Evolutionary conservation across 2,113 vertebrate species (phyloP).

Genomic region (Tachysurus vachellii): DNA sequence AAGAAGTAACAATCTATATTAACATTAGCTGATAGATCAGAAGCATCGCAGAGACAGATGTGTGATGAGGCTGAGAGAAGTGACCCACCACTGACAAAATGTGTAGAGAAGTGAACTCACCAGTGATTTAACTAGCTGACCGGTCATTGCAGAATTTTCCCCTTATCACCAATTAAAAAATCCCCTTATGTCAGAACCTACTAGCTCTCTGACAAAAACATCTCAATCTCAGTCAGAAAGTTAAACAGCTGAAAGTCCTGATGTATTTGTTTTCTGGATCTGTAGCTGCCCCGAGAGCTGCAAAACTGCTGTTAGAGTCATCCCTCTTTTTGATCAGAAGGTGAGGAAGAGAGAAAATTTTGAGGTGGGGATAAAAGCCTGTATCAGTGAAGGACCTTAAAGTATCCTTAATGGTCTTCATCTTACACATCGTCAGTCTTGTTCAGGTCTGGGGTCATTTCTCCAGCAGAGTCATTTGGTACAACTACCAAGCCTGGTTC

Average conservation of each 20-base stretch:
- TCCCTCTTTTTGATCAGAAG: constrained; percentile 25
- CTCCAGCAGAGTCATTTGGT: constrained; percentile 6
- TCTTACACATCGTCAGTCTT: not conserved
- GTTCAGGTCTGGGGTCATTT: constrained; percentile 6
- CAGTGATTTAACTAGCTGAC: not conserved
- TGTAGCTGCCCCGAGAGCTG: not conserved
- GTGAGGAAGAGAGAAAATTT: constrained; percentile 17
- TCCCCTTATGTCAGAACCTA: not conserved
- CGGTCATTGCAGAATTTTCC: not conserved
- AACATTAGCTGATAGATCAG: not conserved
- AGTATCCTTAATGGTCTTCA: constrained; percentile 12
- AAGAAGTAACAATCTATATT: not conserved
- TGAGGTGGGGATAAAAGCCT: constrained; percentile 27
- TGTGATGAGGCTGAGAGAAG: not conserved
- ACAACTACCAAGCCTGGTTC: not conserved
- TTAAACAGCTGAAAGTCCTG: not conserved
- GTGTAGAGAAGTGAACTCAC: not conserved
- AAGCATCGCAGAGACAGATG: not conserved
- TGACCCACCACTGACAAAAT: not conserved
- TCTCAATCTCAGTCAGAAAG: not conserved
- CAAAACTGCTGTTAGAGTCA: not conserved
- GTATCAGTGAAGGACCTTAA: constrained; percentile 17
- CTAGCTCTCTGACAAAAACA: not conserved
- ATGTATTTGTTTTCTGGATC: not conserved
- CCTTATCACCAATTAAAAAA: not conserved